phyloP scores from a whole-genome alignment of 2,888 invertebrate genomes.

The Agriopis marginaria region DNA sequence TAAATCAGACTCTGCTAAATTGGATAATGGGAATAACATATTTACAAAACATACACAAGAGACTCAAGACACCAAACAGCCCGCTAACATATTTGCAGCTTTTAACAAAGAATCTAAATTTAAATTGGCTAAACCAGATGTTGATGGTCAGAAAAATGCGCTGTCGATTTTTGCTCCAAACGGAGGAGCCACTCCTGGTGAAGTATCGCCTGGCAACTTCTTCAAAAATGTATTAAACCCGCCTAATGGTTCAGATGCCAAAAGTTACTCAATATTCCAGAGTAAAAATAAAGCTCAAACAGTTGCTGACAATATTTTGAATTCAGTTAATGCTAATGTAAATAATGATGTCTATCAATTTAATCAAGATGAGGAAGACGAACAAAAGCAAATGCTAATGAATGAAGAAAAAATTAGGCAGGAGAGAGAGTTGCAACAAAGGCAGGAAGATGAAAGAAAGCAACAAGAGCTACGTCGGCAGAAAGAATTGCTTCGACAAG shows the following conservation, averaged over 20 bases:
- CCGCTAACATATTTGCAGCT: constrained; percentile 65
- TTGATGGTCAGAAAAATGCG: constrained; percentile 42
- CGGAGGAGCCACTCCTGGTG: constrained; percentile 54
- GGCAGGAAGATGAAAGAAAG: constrained; percentile 52
- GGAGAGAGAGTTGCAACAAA: constrained; percentile 53
- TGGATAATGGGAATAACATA: constrained; percentile 58
- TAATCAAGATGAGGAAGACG: constrained; percentile 60
- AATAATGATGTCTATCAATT: constrained; percentile 67
- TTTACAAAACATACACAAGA: constrained; percentile 59
- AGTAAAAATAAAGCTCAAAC: constrained; percentile 72
- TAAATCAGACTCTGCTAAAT: constrained; percentile 53
- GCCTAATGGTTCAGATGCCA: constrained; percentile 56
- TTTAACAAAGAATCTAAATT: constrained; percentile 56
- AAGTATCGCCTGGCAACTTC: constrained; percentile 69
- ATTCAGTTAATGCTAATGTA: constrained; percentile 57
- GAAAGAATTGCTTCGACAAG: constrained; percentile 48
- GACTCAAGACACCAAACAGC: constrained; percentile 47
- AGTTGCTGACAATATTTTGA: constrained; percentile 71
- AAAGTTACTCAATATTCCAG: constrained; percentile 69
- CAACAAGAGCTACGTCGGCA: constrained; percentile 50
- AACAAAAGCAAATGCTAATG: constrained; percentile 37
- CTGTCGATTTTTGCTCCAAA: constrained; percentile 56
- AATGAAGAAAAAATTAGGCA: constrained; percentile 60
- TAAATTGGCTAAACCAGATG: constrained; percentile 52
- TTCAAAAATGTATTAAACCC: constrained; percentile 70